Evolutionary conservation across 2,888 invertebrate genomes (phyloP).

Genomic region (Euphydryas editha): DNA sequence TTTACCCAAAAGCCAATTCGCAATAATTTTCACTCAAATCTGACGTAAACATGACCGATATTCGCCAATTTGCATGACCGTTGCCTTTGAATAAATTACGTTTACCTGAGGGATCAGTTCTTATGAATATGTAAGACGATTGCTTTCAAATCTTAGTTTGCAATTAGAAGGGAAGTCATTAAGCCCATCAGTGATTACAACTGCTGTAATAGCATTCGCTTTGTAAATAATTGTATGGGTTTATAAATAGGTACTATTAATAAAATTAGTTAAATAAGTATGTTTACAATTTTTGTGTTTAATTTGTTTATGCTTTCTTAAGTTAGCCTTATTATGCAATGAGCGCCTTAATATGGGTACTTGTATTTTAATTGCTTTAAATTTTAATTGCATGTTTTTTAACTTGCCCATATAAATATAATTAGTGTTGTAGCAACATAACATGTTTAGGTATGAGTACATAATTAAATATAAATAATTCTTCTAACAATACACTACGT

Average conservation of each 20-base stretch:
- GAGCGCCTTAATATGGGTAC: too few relatives aligned
- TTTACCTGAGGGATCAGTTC: slow-evolving; percentile 70
- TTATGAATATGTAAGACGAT: slow-evolving; percentile 84
- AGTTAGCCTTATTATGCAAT: too few relatives aligned
- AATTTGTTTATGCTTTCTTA: too few relatives aligned
- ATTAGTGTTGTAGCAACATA: too few relatives aligned
- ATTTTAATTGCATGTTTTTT: too few relatives aligned
- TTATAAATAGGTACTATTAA: neutral
- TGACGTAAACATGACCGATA: slow-evolving; percentile 83
- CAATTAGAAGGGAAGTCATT: slow-evolving; percentile 79
- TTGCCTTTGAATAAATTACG: slow-evolving; percentile 80
- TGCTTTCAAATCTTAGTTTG: slow-evolving; percentile 79
- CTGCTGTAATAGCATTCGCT: slow-evolving; percentile 42
- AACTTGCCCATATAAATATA: too few relatives aligned
- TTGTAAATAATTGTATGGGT: neutral
- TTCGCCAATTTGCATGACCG: slow-evolving; percentile 82
- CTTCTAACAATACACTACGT: too few relatives aligned
- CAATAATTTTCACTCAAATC: slow-evolving; percentile 80
- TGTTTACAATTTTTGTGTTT: too few relatives aligned
- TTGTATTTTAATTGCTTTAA: too few relatives aligned
- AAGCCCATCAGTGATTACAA: slow-evolving; percentile 74
- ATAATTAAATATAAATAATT: neutral
- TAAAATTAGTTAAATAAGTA: neutral
- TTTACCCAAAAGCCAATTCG: slow-evolving; percentile 63
- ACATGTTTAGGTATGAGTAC: neutral